Evolutionary conservation across 2,113 vertebrate species (phyloP).

Genomic region (Benitochromis conjunctus): DNA sequence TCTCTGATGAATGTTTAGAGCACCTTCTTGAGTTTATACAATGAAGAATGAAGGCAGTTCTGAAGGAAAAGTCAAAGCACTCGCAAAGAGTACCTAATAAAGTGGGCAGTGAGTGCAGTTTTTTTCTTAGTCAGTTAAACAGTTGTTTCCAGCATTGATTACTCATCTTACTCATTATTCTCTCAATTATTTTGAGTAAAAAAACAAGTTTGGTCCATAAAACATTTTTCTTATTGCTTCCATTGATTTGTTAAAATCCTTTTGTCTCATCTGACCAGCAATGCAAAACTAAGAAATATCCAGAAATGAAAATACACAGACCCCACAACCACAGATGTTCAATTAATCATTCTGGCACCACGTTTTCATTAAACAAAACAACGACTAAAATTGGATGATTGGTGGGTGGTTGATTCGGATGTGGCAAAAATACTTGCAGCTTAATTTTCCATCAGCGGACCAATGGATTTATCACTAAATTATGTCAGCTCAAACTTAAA

Average conservation of each 20-base stretch:
- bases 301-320: neutral
- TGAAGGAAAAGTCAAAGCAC: neutral
- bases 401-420: neutral
- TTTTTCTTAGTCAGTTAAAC: neutral
- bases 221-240: neutral
- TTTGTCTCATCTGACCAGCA: neutral
- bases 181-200: neutral
- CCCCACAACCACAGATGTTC: neutral
- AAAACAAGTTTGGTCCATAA: neutral
- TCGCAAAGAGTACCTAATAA: neutral
- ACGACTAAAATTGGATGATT: neutral
- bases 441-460: neutral
- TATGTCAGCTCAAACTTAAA: neutral
- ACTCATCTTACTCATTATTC: neutral
- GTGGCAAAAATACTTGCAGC: neutral
- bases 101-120: neutral
- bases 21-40: no score
- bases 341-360: neutral
- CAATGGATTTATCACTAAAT: neutral
- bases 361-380: neutral
- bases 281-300: neutral
- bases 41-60: neutral
- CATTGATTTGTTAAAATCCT: neutral
- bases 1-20: no score
- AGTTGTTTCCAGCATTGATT: neutral